These are phyloP conservation scores for Malacoraja senta DNA, from an alignment of 2,797 vertebrate species.

Conservation along the genomic window DNA sequence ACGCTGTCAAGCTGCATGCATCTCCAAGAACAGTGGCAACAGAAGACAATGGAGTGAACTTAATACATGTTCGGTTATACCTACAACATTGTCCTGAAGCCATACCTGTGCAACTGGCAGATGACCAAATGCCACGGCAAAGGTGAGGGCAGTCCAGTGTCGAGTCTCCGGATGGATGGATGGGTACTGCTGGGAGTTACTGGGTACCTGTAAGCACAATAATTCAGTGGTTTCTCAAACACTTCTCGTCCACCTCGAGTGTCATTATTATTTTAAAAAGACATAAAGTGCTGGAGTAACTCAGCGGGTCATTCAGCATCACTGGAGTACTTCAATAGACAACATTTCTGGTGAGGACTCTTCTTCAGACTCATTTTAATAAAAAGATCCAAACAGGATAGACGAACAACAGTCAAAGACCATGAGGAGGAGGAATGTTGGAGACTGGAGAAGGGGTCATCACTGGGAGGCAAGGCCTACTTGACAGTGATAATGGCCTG, in stretches of 20 bases:
- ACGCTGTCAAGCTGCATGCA: neutral
- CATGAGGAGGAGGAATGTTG: no score
- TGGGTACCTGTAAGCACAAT: slow-evolving; percentile 40
- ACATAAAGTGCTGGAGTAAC: no score
- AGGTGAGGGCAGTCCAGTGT: slow-evolving; percentile 42
- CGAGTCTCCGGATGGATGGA: slow-evolving; percentile 42
- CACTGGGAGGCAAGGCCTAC: no score
- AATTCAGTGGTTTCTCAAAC: neutral
- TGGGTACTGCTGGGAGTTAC: slow-evolving; percentile 24
- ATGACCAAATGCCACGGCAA: slow-evolving; percentile 42
- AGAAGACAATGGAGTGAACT: no score
- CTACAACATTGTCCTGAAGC: neutral
- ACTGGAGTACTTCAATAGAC: no score
- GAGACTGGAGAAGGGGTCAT: no score
- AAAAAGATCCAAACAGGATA: no score
- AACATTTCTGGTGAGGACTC: no score
- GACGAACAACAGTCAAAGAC: no score
- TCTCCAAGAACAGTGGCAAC: neutral
- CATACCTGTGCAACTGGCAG: slow-evolving; percentile 41
- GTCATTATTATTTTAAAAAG: neutral
- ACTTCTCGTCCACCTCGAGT: neutral
- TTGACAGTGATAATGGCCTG: no score
- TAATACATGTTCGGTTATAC: neutral
- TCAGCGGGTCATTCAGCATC: no score
- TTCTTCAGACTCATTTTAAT: no score